Base-by-base conservation (phyloP, 2,797 vertebrate species). In the Ctenochaetus hawaiiensis region DNA sequence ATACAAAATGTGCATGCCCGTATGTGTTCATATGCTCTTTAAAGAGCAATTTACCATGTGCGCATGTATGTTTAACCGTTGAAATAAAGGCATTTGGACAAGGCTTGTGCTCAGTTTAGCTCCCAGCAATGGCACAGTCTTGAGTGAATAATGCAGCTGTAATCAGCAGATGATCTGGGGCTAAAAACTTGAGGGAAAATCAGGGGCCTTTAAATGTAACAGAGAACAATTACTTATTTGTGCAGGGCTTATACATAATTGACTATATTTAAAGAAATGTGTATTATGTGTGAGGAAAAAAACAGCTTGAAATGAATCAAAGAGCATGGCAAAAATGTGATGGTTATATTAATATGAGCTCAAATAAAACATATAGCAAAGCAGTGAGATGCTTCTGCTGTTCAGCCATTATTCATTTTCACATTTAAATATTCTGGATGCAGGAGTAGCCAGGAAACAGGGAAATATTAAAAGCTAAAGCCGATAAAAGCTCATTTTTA, bases 101-200 rank as follows among this genome's bases (percentile, higher is more conserved):
- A 85, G 90, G 83, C 86, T 81, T 61, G 82, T 64, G 79, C 84
- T 81, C 17, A 72, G 58, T 83, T 77, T 84, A n/a, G 90, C 93
- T 95, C 44, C 75, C 52, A 91, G 94, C 92, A 91, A 92, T 90
- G 92, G 92, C 89, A 83, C 84, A 93, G 93, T 93, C 92, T 94
- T 93, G 92, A 93, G 77, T 93, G 93, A 92, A 91, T 92, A 94
- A 94, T 87, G 82, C 75, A 72, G 84, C 81, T 78, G 77, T 87
- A 79, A 90, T 92, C 89, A 92, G 87, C 85, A 52, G 67, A 92
- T 80, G 75, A 89, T 90, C 85, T 52, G 52, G 37, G 87, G 87
- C 92, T 72, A 81, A 75, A 81, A 74, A 90, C 87, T 83, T 64
- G 59, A 77, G 83, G 83, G 82, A 82, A 76, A 88, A 92, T 80